Conservation (phyloP, 2,888 invertebrate species). For the Leucophora obtusa region DNA sequence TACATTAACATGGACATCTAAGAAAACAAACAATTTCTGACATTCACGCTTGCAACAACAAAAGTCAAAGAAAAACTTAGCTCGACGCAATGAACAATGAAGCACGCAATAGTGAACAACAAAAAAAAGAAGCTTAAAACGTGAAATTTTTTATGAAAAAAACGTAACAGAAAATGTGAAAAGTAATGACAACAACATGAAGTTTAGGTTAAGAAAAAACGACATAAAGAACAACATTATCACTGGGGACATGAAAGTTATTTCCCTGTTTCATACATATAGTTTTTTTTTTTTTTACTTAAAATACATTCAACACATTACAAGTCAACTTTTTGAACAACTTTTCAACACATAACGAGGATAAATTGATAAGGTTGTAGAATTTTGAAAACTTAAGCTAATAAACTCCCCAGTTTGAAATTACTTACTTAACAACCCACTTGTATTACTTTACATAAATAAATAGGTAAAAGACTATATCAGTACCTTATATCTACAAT, state of each 20-base stretch:
- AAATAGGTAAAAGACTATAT: too few relatives aligned
- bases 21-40: background rate
- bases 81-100: constrained; percentile 21
- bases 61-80: background rate
- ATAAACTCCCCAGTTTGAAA: too few relatives aligned
- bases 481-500: too few relatives aligned
- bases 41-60: constrained; percentile 4
- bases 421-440: too few relatives aligned
- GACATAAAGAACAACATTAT: background rate
- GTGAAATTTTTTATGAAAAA: constrained; percentile 17
- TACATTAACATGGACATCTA: background rate
- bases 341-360: background rate
- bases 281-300: background rate
- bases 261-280: background rate
- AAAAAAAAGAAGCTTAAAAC: background rate
- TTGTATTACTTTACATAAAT: too few relatives aligned
- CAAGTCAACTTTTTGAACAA: background rate
- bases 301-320: background rate
- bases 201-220: background rate
- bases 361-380: background rate
- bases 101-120: background rate
- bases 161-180: background rate
- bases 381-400: background rate
- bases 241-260: background rate
- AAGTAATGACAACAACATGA: constrained; percentile 9